These are phyloP conservation scores for Meghimatium bilineatum DNA, from an alignment of 2,888 invertebrate genomes.

Conservation along the genomic window DNA sequence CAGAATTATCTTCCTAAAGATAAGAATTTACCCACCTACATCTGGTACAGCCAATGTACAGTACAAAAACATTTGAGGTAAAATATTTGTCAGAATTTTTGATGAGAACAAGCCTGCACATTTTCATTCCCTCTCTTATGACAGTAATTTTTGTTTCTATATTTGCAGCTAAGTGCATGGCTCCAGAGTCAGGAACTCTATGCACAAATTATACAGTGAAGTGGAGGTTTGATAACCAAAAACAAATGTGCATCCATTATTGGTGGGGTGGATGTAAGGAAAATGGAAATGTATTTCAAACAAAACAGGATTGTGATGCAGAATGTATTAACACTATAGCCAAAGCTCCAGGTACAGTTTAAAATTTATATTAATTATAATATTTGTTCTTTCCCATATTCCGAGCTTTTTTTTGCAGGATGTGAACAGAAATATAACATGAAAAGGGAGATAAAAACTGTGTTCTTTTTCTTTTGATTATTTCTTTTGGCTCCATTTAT, in stretches of 20 bases:
- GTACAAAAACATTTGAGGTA: too few species aligned
- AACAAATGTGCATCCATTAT: conserved; percentile 86
- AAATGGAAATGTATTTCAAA: conserved; percentile 83
- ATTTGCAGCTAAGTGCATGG: conserved; percentile 31
- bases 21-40: too few species aligned
- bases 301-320: conserved; percentile 58
- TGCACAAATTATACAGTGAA: conserved; percentile 68
- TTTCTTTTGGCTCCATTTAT: too few species aligned
- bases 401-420: too few species aligned
- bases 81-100: too few species aligned
- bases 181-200: conserved; percentile 51
- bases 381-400: too few species aligned
- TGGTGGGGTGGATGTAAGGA: conserved; percentile 80
- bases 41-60: too few species aligned
- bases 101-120: neutral
- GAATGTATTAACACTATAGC: conserved; percentile 47
- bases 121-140: neutral
- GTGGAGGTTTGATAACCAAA: conserved; percentile 75
- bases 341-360: conserved; percentile 35
- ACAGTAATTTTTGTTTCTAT: neutral
- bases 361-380: neutral
- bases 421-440: too few species aligned
- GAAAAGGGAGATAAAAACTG: too few species aligned
- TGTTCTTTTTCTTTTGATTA: too few species aligned
- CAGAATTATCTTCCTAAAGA: too few species aligned